A percentile compares a stretch with the other conserved stretches of the same genome.
These are phyloP conservation scores for Apodemia hepburni DNA, from an alignment of 2,888 invertebrate genomes.

Conservation along the genomic window DNA sequence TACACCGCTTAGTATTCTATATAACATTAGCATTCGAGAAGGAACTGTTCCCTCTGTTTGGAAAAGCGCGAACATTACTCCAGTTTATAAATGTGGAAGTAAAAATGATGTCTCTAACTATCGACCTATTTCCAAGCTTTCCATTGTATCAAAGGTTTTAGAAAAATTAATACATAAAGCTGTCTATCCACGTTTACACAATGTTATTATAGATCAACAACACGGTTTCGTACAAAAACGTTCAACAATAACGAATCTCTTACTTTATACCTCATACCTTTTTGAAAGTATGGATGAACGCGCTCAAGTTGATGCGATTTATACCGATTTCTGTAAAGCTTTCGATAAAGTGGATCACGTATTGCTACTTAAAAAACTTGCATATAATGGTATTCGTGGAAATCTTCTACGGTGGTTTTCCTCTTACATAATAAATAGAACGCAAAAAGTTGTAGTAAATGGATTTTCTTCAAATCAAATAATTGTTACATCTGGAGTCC, in stretches of 20 bases:
- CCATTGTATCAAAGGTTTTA: too few relatives aligned
- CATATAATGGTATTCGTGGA: conserved; percentile 4
- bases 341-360: not conserved
- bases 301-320: not conserved
- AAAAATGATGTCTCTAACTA: too few relatives aligned
- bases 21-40: too few relatives aligned
- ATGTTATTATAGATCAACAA: too few relatives aligned
- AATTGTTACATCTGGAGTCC: not conserved
- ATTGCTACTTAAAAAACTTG: not conserved
- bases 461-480: conserved; percentile 1
- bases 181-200: not conserved
- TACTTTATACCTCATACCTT: not conserved
- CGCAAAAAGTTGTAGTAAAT: conserved; percentile 10
- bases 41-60: too few relatives aligned
- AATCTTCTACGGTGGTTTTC: conserved; percentile 5
- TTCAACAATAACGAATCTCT: too few relatives aligned
- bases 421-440: conserved; percentile 9
- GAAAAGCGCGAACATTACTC: too few relatives aligned
- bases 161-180: too few relatives aligned
- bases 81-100: too few relatives aligned
- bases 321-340: not conserved
- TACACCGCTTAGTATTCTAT: too few relatives aligned
- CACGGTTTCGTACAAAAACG: too few relatives aligned
- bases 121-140: too few relatives aligned
- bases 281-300: not conserved